Evolutionary conservation across 2,888 invertebrate genomes (phyloP), one percentile per base, ranked within the genome.

Genomic region (Nemotelus pantherinus): DNA sequence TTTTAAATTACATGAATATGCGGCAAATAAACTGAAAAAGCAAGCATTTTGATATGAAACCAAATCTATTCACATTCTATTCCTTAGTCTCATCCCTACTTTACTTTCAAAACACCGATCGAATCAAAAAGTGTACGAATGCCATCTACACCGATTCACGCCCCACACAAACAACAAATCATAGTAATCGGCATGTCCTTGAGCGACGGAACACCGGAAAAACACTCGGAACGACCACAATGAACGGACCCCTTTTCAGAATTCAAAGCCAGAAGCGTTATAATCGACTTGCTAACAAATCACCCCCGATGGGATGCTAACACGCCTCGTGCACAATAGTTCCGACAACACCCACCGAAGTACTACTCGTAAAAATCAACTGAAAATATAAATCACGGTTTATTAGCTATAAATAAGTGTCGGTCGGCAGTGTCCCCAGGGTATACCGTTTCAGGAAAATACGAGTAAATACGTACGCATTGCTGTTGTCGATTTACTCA

Each of bases 321-420:
- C 47, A 64, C n/a, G 44, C 71, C 44, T 55, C n/a, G n/a, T 39
- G 25, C 48, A 72, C 10, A 41, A 63, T 63, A 63, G 55, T 60
- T 45, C 64, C 53, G n/a, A 57, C 65, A 77, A 71, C 70, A 25
- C 67, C 70, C 50, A 43, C 57, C 72, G 44, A 47, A 67, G 58
- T 64, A 63, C 25, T 25, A 25, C 53, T n/a, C 72, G 67, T 72
- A 74, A 65, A 78, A 78, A 60, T 77, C 63, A 63, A 48, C 78
- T 75, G 78, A 68, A 78, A 75, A 68, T 41, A 78, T 78, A 78
- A 78, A 78, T 78, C 78, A 75, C 60, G 7, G 76, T 78, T 78
- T 78, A 78, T 78, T 78, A 75, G 78, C 78, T 75, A 78, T 78
- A 78, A 78, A 78, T 78, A 78, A 78, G 78, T 77, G 57, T 67